Conservation (phyloP, 1,140 invertebrate genomes). For the Cecropterus lyciades region DNA sequence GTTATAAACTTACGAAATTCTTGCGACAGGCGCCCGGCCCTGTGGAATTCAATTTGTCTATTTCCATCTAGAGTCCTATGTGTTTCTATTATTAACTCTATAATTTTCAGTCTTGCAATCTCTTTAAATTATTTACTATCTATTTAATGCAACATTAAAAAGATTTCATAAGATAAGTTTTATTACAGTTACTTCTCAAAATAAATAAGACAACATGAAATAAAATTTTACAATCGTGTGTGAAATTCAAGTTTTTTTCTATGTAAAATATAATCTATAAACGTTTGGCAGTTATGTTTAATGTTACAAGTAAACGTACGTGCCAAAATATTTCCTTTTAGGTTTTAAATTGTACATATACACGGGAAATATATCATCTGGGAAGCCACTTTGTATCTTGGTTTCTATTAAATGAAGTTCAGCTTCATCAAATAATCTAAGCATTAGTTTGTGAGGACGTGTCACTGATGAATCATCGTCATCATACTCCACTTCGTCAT, state of each 20-base stretch:
- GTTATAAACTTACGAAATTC: constrained; percentile 35
- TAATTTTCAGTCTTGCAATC: no score
- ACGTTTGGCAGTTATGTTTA: neutral
- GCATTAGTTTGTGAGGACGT: constrained; percentile 86
- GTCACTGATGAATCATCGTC: constrained; percentile 96
- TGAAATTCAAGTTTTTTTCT: no score
- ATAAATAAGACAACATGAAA: no score
- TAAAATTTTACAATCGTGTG: no score
- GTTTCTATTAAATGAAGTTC: constrained; percentile 90
- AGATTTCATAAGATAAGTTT: no score
- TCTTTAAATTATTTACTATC: no score
- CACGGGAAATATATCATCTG: constrained; percentile 95
- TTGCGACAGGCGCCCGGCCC: constrained; percentile 7
- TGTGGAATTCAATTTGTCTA: constrained; percentile 30
- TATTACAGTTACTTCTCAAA: no score
- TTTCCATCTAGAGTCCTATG: constrained; percentile 9
- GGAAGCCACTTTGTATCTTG: constrained; percentile 94
- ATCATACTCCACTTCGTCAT: constrained; percentile 90
- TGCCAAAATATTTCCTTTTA: constrained; percentile 18
- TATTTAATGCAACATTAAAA: no score
- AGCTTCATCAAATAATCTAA: constrained; percentile 89
- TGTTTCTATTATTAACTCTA: no score
- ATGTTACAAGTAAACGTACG: neutral
- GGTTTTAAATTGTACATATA: constrained; percentile 94
- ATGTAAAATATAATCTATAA: no score